Evolutionary conservation across 2,797 vertebrate genomes (phyloP).

Genomic region (Urophycis tenuis): DNA sequence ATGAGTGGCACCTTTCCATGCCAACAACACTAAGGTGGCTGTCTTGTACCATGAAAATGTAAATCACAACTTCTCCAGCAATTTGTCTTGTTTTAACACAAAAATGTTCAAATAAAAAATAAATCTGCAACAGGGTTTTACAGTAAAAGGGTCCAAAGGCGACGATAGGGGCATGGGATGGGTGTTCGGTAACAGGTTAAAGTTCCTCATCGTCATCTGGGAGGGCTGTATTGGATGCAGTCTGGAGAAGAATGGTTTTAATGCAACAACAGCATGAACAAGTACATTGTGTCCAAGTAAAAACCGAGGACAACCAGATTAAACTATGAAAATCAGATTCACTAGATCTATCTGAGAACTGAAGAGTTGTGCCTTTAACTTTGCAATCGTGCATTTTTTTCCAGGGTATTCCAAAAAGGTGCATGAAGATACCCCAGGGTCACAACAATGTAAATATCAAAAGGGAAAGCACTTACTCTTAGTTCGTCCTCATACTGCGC

Average conservation of each 20-base stretch:
- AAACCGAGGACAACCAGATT: not conserved
- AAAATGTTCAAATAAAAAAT: conserved; percentile 72
- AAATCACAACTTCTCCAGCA: conserved; percentile 64
- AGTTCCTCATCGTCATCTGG: conserved; percentile 82
- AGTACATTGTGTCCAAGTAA: not conserved
- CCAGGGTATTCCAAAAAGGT: not conserved
- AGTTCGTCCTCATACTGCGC: conserved; percentile 76
- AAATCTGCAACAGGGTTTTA: conserved; percentile 72
- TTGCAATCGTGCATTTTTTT: not conserved
- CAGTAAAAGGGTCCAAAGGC: conserved; percentile 66
- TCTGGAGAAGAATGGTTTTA: conserved; percentile 42
- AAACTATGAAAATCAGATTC: not conserved
- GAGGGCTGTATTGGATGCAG: conserved; percentile 76
- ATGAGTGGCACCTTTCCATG: conserved; percentile 61
- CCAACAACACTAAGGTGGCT: conserved; percentile 61
- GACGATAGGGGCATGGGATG: conserved; percentile 10
- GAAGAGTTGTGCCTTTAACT: not conserved
- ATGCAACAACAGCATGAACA: not conserved
- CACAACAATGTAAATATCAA: not conserved
- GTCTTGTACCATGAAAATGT: conserved; percentile 59
- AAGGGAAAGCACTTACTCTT: conserved; percentile 62
- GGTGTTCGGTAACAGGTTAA: conserved; percentile 66
- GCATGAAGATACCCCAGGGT: not conserved
- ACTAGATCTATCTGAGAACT: not conserved
- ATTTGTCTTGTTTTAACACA: conserved; percentile 59